phyloP scores from a whole-genome alignment of 2,888 invertebrate genomes.

The Sialis lutaria region DNA sequence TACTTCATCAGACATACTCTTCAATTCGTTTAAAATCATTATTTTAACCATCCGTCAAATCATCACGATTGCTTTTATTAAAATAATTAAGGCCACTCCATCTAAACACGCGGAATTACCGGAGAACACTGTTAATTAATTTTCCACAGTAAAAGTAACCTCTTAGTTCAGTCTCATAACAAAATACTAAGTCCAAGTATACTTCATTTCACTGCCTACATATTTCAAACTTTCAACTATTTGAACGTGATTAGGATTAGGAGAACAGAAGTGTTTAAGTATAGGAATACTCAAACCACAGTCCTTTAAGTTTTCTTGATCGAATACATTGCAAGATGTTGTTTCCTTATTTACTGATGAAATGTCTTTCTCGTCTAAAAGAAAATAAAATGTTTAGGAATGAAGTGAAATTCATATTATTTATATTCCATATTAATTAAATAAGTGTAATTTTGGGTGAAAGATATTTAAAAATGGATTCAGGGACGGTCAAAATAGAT shows the following conservation, averaged over 20 bases:
- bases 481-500: too few species aligned
- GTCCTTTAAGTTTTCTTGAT: conserved; percentile 72
- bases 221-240: conserved; percentile 48
- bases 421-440: background rate
- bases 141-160: too few species aligned
- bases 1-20: too few species aligned
- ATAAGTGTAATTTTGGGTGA: too few species aligned
- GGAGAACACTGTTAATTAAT: too few species aligned
- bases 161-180: too few species aligned
- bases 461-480: too few species aligned
- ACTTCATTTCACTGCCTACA: conserved; percentile 37
- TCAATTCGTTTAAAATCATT: too few species aligned
- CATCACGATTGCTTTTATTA: too few species aligned
- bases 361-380: conserved; percentile 26
- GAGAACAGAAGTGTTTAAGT: conserved; percentile 47
- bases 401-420: background rate
- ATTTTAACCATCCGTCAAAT: too few species aligned
- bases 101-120: too few species aligned
- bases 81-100: too few species aligned
- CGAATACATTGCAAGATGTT: conserved; percentile 41
- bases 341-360: background rate
- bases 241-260: conserved; percentile 32
- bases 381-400: conserved; percentile 6
- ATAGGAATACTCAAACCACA: conserved; percentile 53
- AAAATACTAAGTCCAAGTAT: conserved; percentile 31